A percentile compares a stretch with the other conserved stretches of the same genome.
These are phyloP conservation scores for Timandra comae DNA, from an alignment of 2,888 invertebrate species.

Conservation along the genomic window DNA sequence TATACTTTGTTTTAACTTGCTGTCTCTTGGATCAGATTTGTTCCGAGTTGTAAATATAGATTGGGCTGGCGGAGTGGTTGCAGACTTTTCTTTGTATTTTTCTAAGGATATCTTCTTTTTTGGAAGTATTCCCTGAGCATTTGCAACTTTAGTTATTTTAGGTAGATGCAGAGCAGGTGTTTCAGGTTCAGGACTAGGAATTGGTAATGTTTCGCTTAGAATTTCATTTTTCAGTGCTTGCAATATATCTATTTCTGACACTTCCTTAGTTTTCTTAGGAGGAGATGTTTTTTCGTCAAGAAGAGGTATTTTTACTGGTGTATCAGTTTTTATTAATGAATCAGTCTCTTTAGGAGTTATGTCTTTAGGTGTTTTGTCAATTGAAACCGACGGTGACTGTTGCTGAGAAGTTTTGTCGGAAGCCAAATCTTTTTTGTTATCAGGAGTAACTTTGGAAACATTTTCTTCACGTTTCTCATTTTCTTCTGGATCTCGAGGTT, in stretches of 20 bases:
- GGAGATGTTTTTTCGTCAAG: constrained; percentile 9
- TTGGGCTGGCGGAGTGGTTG: constrained; percentile 18
- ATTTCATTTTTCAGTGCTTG: constrained; percentile 70
- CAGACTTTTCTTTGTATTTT: constrained; percentile 61
- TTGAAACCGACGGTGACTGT: too few species aligned
- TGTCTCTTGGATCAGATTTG: constrained; percentile 28
- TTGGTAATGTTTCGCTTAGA: constrained; percentile 47
- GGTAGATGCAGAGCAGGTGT: constrained; percentile 64
- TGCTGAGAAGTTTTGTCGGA: too few species aligned
- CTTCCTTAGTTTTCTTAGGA: constrained; percentile 27
- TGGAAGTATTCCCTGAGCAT: constrained; percentile 42
- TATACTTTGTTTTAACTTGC: constrained; percentile 50
- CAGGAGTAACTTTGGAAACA: constrained; percentile 7
- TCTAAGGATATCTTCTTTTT: constrained; percentile 70
- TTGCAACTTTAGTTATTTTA: constrained; percentile 58
- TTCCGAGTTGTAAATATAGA: constrained; percentile 25
- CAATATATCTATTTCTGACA: constrained; percentile 67
- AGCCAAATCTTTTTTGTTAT: constrained; percentile 8
- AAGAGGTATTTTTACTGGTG: constrained; percentile 1
- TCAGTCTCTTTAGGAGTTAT: too few species aligned
- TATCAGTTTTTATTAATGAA: constrained; percentile 1
- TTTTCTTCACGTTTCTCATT: constrained; percentile 3
- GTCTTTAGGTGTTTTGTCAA: too few species aligned
- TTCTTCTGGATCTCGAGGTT: constrained; percentile 28
- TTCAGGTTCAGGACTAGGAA: constrained; percentile 34